phyloP scores from a whole-genome alignment of 2,113 vertebrate species.

The Pterocles gutturalis region DNA sequence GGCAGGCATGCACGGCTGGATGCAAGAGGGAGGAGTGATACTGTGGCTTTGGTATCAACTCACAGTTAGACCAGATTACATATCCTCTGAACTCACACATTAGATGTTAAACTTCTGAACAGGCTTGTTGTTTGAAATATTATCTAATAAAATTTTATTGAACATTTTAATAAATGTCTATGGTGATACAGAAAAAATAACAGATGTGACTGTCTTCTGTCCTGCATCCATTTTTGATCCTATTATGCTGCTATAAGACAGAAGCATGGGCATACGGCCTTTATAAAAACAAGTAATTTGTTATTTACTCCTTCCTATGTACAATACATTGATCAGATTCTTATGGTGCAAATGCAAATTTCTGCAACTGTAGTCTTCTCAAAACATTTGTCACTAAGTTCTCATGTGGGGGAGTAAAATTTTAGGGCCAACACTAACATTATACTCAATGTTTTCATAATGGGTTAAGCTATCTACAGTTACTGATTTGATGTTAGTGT shows the following conservation, averaged over 20 bases:
- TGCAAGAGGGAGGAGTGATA: neutral
- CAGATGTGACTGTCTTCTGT: neutral
- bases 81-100: neutral
- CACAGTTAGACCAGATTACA: neutral
- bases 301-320: neutral
- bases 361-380: neutral
- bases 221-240: neutral
- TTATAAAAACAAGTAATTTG: neutral
- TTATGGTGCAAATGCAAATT: neutral
- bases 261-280: neutral
- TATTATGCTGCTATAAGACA: neutral
- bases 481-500: neutral
- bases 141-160: neutral
- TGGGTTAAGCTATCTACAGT: neutral
- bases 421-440: neutral
- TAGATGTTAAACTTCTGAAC: neutral
- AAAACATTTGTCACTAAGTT: neutral
- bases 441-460: neutral
- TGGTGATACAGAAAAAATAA: neutral
- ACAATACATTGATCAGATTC: neutral
- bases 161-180: neutral
- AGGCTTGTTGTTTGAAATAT: neutral
- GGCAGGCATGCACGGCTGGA: too few species aligned
- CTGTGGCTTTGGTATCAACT: neutral
- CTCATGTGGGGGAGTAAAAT: neutral